Percentiles rank a stretch among this genome's conserved stretches.
Evolutionary conservation across 2,888 invertebrate genomes (phyloP).

Genomic region (Falcaria lacertinaria): DNA sequence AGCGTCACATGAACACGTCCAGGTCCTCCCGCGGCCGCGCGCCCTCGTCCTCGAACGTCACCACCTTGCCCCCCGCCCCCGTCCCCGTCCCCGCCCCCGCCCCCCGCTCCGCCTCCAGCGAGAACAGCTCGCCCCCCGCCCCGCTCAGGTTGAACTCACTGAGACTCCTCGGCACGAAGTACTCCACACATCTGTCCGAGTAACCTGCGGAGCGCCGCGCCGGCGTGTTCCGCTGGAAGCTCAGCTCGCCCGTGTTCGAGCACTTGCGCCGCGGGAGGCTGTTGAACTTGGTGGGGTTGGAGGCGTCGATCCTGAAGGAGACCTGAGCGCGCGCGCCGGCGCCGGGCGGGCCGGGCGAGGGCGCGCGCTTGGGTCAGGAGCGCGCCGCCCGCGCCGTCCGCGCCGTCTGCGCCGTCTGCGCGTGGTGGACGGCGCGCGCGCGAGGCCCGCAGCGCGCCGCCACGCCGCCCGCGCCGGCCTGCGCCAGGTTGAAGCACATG

Average conservation of each 20-base stretch:
- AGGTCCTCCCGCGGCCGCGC: conserved; percentile 73
- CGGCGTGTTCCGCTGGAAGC: conserved; percentile 84
- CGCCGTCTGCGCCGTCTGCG: conserved; percentile 52
- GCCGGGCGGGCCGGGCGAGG: conserved; percentile 72
- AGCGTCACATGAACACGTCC: conserved; percentile 90
- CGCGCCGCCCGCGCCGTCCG: conserved; percentile 65
- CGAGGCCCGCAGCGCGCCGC: conserved; percentile 43
- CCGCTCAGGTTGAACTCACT: conserved; percentile 89
- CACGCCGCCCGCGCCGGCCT: conserved; percentile 82
- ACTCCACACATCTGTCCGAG: conserved; percentile 85
- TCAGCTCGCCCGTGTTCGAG: conserved; percentile 49
- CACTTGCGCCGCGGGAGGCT: conserved; percentile 77
- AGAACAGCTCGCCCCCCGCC: conserved; percentile 19
- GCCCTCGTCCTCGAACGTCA: conserved; percentile 88
- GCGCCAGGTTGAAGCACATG: conserved; percentile 92
- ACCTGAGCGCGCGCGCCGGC: conserved; percentile 49
- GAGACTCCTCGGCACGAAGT: conserved; percentile 90
- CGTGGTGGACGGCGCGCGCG: conserved; percentile 60
- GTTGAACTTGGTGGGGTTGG: conserved; percentile 72
- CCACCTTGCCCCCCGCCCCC: conserved; percentile 84
- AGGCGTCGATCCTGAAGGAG: conserved; percentile 58
- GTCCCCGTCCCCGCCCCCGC: conserved; percentile 35
- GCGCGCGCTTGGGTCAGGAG: conserved; percentile 21
- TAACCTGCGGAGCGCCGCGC: conserved; percentile 81
- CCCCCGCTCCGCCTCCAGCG: conserved; percentile 19